A percentile compares a stretch with the other conserved stretches of the same genome.
These are phyloP conservation scores for Heliopora coerulea DNA, from an alignment of 92 coral and sea anemone genomes.

Conservation along the genomic window DNA sequence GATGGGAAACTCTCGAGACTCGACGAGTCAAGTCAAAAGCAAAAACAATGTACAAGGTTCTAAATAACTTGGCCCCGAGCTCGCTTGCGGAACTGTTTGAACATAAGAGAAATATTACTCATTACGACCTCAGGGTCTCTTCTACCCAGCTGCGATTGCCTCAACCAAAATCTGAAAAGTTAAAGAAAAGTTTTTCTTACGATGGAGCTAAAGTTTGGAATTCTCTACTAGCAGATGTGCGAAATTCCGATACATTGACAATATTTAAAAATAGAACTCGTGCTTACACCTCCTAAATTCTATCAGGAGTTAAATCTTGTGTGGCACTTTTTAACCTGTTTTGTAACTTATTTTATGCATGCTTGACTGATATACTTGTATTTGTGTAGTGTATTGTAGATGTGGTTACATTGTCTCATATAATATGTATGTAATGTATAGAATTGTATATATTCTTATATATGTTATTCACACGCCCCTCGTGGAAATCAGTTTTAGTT, in stretches of 20 bases:
- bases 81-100: constrained; percentile 42
- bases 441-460: not conserved
- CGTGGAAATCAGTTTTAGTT: constrained; percentile 23
- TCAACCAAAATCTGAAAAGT: constrained; percentile 39
- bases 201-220: constrained; percentile 53
- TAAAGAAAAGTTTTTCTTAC: constrained; percentile 46
- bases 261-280: constrained; percentile 30
- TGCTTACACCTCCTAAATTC: constrained; percentile 20
- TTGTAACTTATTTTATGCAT: not conserved
- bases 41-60: constrained; percentile 37
- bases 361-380: not conserved
- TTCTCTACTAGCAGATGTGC: constrained; percentile 43
- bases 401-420: too few species aligned
- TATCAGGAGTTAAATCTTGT: not conserved
- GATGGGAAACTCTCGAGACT: constrained; percentile 50
- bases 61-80: constrained; percentile 37
- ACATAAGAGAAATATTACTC: constrained; percentile 25
- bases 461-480: constrained; percentile 34
- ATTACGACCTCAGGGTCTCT: constrained; percentile 48
- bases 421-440: too few species aligned
- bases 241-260: constrained; percentile 31
- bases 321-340: too few species aligned
- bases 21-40: constrained; percentile 47
- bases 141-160: constrained; percentile 55
- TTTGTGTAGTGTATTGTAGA: not conserved